phyloP scores from a whole-genome alignment of 2,888 invertebrate genomes.

The Hermaeophaga mercurialis region DNA sequence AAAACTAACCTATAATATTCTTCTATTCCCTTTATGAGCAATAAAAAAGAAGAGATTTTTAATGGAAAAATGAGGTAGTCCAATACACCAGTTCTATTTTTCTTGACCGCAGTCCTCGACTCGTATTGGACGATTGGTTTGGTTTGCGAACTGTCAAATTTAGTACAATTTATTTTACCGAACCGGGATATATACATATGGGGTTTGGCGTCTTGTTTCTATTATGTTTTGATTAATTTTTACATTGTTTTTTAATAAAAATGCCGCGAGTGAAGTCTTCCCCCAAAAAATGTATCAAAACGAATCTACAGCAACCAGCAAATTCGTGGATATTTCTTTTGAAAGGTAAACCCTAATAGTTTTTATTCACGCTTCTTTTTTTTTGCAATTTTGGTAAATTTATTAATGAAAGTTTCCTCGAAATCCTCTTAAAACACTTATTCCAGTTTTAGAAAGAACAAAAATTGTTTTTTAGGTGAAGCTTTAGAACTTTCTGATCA shows the following conservation, averaged over 20 bases:
- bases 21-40: too few species aligned
- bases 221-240: constrained; percentile 23
- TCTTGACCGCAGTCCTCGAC: too few species aligned
- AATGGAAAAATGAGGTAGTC: too few species aligned
- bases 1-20: too few species aligned
- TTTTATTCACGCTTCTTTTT: too few species aligned
- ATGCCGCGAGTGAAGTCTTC: constrained; percentile 66
- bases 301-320: constrained; percentile 63
- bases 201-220: constrained; percentile 12
- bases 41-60: too few species aligned
- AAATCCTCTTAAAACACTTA: too few species aligned
- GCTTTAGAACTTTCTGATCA: constrained; percentile 58
- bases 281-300: constrained; percentile 60
- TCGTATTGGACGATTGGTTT: too few species aligned
- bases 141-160: too few species aligned
- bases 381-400: too few species aligned
- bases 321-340: constrained; percentile 72
- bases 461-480: constrained; percentile 54
- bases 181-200: constrained; percentile 17
- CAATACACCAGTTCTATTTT: too few species aligned
- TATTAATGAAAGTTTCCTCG: too few species aligned
- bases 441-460: constrained; percentile 12
- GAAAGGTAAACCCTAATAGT: constrained; percentile 61
- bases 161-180: constrained; percentile 13
- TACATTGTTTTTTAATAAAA: constrained; percentile 37